Percentiles rank a stretch among this genome's conserved stretches.
These are phyloP conservation scores for Acanthosepion esculentum DNA, from an alignment of 2,888 invertebrate genomes.

Conservation along the genomic window DNA sequence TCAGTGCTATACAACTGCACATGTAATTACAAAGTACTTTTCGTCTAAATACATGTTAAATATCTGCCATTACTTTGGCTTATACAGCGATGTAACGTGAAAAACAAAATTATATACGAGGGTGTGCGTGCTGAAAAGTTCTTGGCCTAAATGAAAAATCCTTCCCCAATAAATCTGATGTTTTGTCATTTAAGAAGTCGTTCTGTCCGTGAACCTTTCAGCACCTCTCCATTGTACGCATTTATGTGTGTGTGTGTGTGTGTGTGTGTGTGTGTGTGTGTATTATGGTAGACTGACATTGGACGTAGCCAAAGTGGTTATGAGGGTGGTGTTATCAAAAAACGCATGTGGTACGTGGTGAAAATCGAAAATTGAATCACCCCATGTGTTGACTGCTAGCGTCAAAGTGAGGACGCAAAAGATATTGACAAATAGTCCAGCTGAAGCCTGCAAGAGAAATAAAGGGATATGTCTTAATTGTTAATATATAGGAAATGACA, in stretches of 20 bases:
- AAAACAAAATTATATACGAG: not conserved
- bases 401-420: constrained; percentile 53
- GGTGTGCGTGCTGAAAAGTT: too few relatives aligned
- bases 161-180: too few relatives aligned
- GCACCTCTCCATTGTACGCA: not conserved
- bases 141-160: too few relatives aligned
- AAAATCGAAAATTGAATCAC: constrained; percentile 62
- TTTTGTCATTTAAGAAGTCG: too few relatives aligned
- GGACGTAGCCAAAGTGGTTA: too few relatives aligned
- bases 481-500: not conserved
- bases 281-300: not conserved
- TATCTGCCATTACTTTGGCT: not conserved
- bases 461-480: not conserved
- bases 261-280: too few relatives aligned
- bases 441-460: constrained; percentile 57
- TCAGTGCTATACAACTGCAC: too few relatives aligned
- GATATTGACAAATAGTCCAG: constrained; percentile 62
- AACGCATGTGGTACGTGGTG: constrained; percentile 56
- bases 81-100: not conserved
- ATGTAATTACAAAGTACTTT: too few relatives aligned
- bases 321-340: constrained; percentile 49
- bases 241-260: not conserved
- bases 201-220: too few relatives aligned
- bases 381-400: constrained; percentile 63
- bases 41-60: not conserved